Evolutionary conservation across 2,113 vertebrate species (phyloP), one percentile per base, ranked within the genome.

Genomic region (Pelodiscus sinensis): DNA sequence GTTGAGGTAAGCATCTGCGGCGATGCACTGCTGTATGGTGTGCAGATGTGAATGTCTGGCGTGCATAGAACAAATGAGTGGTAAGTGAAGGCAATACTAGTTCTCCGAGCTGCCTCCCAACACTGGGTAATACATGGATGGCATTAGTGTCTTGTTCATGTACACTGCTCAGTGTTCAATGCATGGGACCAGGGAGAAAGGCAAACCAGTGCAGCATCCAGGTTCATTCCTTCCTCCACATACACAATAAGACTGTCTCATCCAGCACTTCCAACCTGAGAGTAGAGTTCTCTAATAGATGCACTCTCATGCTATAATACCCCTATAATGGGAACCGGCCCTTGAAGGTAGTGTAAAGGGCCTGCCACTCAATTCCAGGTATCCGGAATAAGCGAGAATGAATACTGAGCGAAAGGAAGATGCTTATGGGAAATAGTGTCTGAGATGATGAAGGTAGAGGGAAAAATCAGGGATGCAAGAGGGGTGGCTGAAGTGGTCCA

Each of bases 1-100:
- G 92, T 94, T 94, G 94, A 95, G 92, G 96, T 94, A 95, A 96
- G 94, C 97, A 97, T 97, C 97, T 97, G 96, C 4, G 90, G 62
- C 10, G 62, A 93, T 78, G 85, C 51, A 18, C 87, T 94, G 94
- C 91, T 96, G 81, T 94, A 93, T 96, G 96, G 92, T 75, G 71
- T 77, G 35, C 97, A 96, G 88, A 92, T 97, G 97, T 96, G 94
- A 57, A 91, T 81, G 52, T 94, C 90, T 97, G 95, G 91, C 91
- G 73, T 58, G 75, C 90, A 87, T 82, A 83, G 71, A 50, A 92
- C 79, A 71, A 68, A 85, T 38, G 55, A 91, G 87, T 58, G 24
- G 54, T 68, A 93, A 94, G 29, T 52, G n/a, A 84, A 71, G 81
- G 88, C 71, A 96, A 4, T 4, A 84, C 68, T n/a, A 87, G 57